Conservation (phyloP, 2,113 vertebrate genomes). For the Leiothrix lutea region DNA sequence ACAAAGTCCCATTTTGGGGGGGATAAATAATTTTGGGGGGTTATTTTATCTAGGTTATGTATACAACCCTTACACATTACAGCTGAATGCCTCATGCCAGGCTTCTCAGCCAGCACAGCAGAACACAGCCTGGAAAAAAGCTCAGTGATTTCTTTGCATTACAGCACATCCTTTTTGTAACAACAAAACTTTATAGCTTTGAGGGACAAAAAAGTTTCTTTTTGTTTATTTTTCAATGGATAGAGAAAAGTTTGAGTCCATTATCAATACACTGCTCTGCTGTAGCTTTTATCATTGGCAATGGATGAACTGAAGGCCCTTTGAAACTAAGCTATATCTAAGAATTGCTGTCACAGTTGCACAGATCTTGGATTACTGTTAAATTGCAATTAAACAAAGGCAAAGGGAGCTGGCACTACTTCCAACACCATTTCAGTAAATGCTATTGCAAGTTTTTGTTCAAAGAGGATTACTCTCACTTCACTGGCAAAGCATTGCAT, state of each 20-base stretch:
- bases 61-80: neutral
- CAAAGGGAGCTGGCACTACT: constrained; percentile 27
- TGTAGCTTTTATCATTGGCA: constrained; percentile 11
- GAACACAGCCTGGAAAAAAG: neutral
- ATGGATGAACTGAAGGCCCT: neutral
- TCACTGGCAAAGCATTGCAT: neutral
- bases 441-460: constrained; percentile 36
- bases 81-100: neutral
- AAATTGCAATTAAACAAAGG: constrained; percentile 65
- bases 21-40: fast-evolving
- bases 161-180: neutral
- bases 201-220: neutral
- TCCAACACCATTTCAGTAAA: constrained; percentile 34
- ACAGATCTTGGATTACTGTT: constrained; percentile 55
- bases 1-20: neutral
- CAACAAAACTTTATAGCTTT: neutral
- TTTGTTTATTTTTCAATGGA: neutral
- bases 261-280: neutral
- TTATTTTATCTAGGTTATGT: neutral
- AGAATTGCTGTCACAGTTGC: constrained; percentile 41
- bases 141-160: neutral
- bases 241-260: neutral
- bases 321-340: constrained; percentile 26
- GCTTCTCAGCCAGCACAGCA: neutral
- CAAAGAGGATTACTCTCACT: constrained; percentile 51